Conservation (phyloP, 1,140 invertebrate genomes). For the Papilio dardanus region DNA sequence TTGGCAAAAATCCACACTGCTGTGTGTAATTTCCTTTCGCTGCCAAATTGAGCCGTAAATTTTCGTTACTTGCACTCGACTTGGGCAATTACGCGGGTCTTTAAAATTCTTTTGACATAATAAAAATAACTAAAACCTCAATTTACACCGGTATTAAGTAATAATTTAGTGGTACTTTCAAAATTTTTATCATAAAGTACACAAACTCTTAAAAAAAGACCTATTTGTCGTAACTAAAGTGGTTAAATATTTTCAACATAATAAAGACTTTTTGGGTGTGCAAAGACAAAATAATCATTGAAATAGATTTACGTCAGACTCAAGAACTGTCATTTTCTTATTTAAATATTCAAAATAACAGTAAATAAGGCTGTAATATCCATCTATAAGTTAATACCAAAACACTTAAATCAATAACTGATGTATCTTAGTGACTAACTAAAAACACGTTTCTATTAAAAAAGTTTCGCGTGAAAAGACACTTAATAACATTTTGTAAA, state of each 20-base stretch:
- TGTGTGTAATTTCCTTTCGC: constrained; percentile 52
- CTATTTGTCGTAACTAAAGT: too few species aligned
- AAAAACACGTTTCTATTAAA: neutral
- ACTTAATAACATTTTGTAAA: neutral
- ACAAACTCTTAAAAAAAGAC: neutral
- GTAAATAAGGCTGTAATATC: too few species aligned
- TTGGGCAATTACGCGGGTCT: constrained; percentile 54
- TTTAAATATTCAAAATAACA: too few species aligned
- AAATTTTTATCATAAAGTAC: neutral
- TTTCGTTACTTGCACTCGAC: constrained; percentile 46
- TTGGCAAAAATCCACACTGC: constrained; percentile 46
- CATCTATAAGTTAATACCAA: too few species aligned
- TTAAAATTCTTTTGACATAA: constrained; percentile 53
- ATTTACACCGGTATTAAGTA: constrained; percentile 29
- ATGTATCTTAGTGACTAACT: too few species aligned
- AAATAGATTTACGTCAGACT: too few species aligned
- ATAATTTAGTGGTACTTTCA: constrained; percentile 8
- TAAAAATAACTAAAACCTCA: constrained; percentile 46
- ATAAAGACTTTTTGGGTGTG: neutral
- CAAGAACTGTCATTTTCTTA: too few species aligned
- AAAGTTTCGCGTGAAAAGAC: neutral
- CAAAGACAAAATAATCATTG: too few species aligned
- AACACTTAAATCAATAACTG: too few species aligned
- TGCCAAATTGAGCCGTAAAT: constrained; percentile 57
- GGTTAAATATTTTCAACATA: too few species aligned